These are phyloP conservation scores for Drosophila prosaltans DNA, from an alignment of 1,140 invertebrate genomes.

Conservation along the genomic window DNA sequence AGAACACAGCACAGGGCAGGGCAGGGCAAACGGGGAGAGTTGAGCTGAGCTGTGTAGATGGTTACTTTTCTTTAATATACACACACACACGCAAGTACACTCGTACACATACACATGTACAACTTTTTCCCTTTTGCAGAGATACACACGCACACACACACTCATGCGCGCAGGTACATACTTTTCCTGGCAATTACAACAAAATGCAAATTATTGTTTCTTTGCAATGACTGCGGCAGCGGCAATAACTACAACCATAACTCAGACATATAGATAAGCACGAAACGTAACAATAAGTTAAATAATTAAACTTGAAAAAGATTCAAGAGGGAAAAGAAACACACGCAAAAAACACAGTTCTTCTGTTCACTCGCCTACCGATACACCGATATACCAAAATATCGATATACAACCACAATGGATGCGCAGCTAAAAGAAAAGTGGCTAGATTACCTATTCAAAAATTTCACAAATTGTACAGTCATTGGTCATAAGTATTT, in stretches of 20 bases:
- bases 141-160: slow-evolving; percentile 58
- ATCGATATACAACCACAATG: background rate
- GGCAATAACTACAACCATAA: slow-evolving; percentile 35
- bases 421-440: background rate
- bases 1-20: slow-evolving; percentile 15
- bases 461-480: too few relatives aligned
- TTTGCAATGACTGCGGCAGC: slow-evolving; percentile 31
- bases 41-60: slow-evolving; percentile 38
- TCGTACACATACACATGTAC: slow-evolving; percentile 10
- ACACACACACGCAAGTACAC: slow-evolving; percentile 45
- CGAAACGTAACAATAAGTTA: slow-evolving; percentile 78
- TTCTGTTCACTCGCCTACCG: slow-evolving; percentile 4
- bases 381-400: background rate
- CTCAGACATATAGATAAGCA: slow-evolving; percentile 34
- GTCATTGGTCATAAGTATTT: too few relatives aligned
- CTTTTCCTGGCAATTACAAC: slow-evolving; percentile 61
- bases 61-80: slow-evolving; percentile 79
- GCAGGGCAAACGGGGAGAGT: slow-evolving; percentile 18
- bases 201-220: slow-evolving; percentile 39
- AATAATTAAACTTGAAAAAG: slow-evolving; percentile 75
- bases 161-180: slow-evolving; percentile 47
- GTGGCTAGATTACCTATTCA: background rate
- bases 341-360: slow-evolving; percentile 12
- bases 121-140: slow-evolving; percentile 65
- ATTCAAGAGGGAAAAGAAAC: slow-evolving; percentile 22